Base-by-base conservation (phyloP, 2,113 vertebrate genomes). In the Nothocercus nigrocapillus region DNA sequence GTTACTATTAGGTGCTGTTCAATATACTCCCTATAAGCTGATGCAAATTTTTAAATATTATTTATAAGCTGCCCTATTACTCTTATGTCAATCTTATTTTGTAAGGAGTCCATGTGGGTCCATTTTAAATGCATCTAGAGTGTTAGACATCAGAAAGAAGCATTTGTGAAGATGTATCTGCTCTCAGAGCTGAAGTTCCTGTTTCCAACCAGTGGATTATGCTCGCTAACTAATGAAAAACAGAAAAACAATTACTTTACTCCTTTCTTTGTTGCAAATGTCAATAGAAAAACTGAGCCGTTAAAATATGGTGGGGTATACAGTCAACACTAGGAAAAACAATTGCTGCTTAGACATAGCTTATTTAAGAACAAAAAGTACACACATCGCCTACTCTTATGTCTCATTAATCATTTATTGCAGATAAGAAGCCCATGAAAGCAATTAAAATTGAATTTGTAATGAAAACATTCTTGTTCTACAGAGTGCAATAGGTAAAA, bases 371-470 rank as follows among this genome's bases (percentile, higher is more conserved):
- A 51, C 5, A 62, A 73, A 88, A 88, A 53, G 2, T 44, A 36
- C 13, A 83, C 12, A 47, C 19, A 63, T 20, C 1, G 1, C 19
- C 20, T 67, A 59, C 19, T 75, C 30, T 86, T 80, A 34, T 59
- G 82, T 82, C 28, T 56, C 28, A 47, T 78, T 82, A 93, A 80
- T 94, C n/a, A 79, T 93, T 77, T 83, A 85, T 32, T 74, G 13
- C 67, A 51, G 19, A 51, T 91, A 73, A 78, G 21, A 93, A 82
- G 75, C 20, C 27, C 76, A 36, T 79, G 32, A n/a, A 88, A 92
- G 42, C 38, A 94, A 70, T 62, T 87, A 85, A 93, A 95, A 92
- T 38, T 87, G 24, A 70, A 77, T 88, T 93, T 92, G 5, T 70
- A 89, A 38, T 93, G 6, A 49, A 73, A 87, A 81, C 73, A 20